Evolutionary conservation across 2,797 vertebrate genomes (phyloP).

Genomic region (Phoxinus dragarum): DNA sequence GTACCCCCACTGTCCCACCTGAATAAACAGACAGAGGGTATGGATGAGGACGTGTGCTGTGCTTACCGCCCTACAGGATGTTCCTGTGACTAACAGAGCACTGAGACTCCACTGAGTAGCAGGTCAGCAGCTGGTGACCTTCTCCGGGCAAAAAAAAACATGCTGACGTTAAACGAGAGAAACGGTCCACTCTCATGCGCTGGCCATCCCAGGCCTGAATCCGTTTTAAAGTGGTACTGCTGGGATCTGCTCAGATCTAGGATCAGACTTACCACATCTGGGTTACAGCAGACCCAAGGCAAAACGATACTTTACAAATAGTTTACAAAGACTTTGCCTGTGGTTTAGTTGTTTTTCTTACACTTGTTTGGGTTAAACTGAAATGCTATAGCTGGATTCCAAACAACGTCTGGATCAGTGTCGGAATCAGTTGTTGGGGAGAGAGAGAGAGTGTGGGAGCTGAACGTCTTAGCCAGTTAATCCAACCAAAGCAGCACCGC

Average conservation of each 20-base stretch:
- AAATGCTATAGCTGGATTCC: background rate
- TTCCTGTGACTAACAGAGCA: constrained; percentile 65
- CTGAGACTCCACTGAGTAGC: constrained; percentile 71
- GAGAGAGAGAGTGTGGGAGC: constrained; percentile 33
- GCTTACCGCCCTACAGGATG: constrained; percentile 66
- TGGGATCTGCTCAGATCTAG: constrained; percentile 12
- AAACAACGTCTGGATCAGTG: background rate
- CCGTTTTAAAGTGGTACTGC: background rate
- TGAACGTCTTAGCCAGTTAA: constrained; percentile 30
- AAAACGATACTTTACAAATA: background rate
- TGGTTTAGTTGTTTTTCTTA: background rate
- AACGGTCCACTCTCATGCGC: constrained; percentile 64
- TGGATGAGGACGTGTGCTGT: constrained; percentile 74
- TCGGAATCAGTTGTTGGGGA: constrained; percentile 29
- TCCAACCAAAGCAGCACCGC: constrained; percentile 36
- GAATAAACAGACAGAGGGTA: constrained; percentile 90
- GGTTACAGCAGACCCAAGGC: background rate
- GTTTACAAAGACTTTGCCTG: background rate
- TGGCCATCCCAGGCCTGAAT: background rate
- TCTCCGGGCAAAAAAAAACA: constrained; percentile 72
- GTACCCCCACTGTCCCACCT: constrained; percentile 84
- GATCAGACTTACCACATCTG: background rate
- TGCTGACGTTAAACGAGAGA: constrained; percentile 72
- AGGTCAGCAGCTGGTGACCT: constrained; percentile 84
- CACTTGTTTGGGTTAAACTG: constrained; percentile 1